phyloP scores from a whole-genome alignment of 2,888 invertebrate genomes.

The Adineta ricciae region DNA sequence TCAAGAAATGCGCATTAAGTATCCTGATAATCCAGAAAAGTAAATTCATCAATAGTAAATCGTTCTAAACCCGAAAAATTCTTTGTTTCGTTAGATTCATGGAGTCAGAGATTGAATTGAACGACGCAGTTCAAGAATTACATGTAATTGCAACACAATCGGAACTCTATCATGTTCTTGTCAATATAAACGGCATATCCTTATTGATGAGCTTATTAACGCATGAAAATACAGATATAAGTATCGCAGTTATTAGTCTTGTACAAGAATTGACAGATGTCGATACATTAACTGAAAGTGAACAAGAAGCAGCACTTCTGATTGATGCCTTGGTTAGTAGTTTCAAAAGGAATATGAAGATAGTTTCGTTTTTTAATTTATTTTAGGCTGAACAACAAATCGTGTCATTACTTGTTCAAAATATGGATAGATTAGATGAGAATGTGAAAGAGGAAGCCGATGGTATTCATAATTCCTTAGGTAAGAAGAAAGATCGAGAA shows the following conservation, averaged over 20 bases:
- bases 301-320: conserved; percentile 66
- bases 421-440: conserved; percentile 83
- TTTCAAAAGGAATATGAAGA: background rate
- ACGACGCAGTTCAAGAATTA: conserved; percentile 75
- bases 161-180: conserved; percentile 79
- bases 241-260: conserved; percentile 65
- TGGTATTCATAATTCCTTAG: conserved; percentile 83
- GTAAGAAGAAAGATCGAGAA: conserved; percentile 50
- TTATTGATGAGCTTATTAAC: conserved; percentile 80
- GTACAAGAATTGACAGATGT: conserved; percentile 85
- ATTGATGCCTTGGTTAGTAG: conserved; percentile 63
- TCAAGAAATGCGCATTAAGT: conserved; percentile 94
- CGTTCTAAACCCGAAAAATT: too few relatives aligned
- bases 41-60: too few relatives aligned
- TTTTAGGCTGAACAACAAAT: conserved; percentile 69
- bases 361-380: background rate
- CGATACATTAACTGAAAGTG: conserved; percentile 66
- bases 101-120: conserved; percentile 85
- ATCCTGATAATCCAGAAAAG: conserved; percentile 88
- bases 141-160: conserved; percentile 62
- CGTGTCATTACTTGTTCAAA: conserved; percentile 77
- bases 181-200: conserved; percentile 75
- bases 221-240: conserved; percentile 82
- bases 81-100: conserved; percentile 64
- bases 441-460: conserved; percentile 81